Percentiles rank a stretch among this genome's conserved stretches.
Conservation (phyloP, 1,140 invertebrate species). For the Brachionus sp. region DNA sequence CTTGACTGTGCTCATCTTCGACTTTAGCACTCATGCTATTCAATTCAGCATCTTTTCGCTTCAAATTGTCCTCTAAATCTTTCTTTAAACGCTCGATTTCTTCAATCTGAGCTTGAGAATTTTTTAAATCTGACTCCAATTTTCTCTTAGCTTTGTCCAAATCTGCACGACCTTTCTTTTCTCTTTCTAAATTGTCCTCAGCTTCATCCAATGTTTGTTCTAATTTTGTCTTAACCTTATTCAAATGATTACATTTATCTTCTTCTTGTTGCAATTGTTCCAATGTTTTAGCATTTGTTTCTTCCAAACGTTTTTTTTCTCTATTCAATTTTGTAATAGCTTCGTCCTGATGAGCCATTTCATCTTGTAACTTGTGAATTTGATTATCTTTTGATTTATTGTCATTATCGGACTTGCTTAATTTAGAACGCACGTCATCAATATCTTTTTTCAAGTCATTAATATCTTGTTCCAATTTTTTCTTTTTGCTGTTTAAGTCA, state of each 20-base stretch:
- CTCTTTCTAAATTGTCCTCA: slow-evolving; percentile 92
- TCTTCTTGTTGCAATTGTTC: slow-evolving; percentile 94
- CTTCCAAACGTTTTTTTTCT: slow-evolving; percentile 95
- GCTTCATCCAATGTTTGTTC: slow-evolving; percentile 95
- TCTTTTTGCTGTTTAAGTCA: slow-evolving; percentile 83
- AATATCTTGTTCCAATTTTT: slow-evolving; percentile 90
- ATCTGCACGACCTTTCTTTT: slow-evolving; percentile 95
- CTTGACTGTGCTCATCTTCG: slow-evolving; percentile 93
- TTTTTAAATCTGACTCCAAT: slow-evolving; percentile 92
- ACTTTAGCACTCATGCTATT: slow-evolving; percentile 87
- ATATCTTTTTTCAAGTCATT: slow-evolving; percentile 91
- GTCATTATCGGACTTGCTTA: slow-evolving; percentile 83
- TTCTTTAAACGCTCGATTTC: slow-evolving; percentile 96
- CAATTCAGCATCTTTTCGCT: slow-evolving; percentile 88
- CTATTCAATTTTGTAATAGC: slow-evolving; percentile 98
- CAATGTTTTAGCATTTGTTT: slow-evolving; percentile 87
- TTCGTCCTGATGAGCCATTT: slow-evolving; percentile 98
- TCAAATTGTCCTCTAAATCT: slow-evolving; percentile 80
- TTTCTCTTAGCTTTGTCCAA: slow-evolving; percentile 91
- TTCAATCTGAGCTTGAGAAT: slow-evolving; percentile 93
- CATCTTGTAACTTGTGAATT: slow-evolving; percentile 77
- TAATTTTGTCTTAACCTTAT: slow-evolving; percentile 95
- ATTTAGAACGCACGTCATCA: slow-evolving; percentile 83
- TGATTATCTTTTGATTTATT: slow-evolving; percentile 98
- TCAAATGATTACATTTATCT: slow-evolving; percentile 98